These are phyloP conservation scores for Acleris sparsana DNA, from an alignment of 2,888 invertebrate genomes.

Conservation along the genomic window DNA sequence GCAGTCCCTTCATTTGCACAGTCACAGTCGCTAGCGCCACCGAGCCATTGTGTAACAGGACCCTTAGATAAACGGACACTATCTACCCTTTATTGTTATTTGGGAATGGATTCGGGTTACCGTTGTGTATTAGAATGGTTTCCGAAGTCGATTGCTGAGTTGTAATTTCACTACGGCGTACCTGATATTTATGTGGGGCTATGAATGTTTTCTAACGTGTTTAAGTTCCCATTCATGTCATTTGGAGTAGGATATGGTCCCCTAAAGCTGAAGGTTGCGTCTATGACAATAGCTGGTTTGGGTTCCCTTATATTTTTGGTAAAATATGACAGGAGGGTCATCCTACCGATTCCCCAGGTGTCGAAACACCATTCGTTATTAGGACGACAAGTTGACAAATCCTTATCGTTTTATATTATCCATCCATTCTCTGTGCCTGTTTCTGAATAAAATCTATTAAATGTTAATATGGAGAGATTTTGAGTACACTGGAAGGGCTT, in stretches of 20 bases:
- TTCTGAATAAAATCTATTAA: no score
- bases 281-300: constrained; percentile 10
- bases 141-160: constrained; percentile 27
- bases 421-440: no score
- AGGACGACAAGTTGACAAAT: background rate
- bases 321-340: constrained; percentile 20
- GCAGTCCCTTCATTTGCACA: constrained; percentile 70
- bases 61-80: constrained; percentile 52
- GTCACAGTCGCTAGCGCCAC: constrained; percentile 45
- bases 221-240: constrained; percentile 8
- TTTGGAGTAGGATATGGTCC: constrained; percentile 8
- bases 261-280: constrained; percentile 8
- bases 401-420: no score
- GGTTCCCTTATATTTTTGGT: constrained; percentile 3
- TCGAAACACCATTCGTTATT: background rate
- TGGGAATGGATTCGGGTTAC: constrained; percentile 52
- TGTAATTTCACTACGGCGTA: constrained; percentile 21
- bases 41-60: constrained; percentile 50
- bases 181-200: constrained; percentile 11
- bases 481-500: no score
- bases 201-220: constrained; percentile 22
- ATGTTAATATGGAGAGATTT: no score
- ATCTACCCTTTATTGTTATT: constrained; percentile 60
- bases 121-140: constrained; percentile 50
- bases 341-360: constrained; percentile 8